These are phyloP conservation scores for Dendrolimus kikuchii DNA, from an alignment of 1,140 invertebrate species.

Conservation along the genomic window DNA sequence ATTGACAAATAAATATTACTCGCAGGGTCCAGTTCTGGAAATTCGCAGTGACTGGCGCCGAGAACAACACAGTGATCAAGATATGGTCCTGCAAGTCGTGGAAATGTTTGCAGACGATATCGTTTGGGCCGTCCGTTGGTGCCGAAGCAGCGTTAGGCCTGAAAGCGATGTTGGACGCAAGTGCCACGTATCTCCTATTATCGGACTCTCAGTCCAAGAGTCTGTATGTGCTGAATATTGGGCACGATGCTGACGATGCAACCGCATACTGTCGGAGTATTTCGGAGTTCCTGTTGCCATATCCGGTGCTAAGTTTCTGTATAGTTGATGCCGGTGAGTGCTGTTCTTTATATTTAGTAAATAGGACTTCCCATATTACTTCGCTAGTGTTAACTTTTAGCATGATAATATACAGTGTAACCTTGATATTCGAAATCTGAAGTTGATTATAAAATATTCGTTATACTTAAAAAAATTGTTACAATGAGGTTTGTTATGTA, in stretches of 20 bases:
- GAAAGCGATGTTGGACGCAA: conserved; percentile 87
- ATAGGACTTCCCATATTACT: too few species aligned
- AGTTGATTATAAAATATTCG: too few species aligned
- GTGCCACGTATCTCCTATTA: conserved; percentile 86
- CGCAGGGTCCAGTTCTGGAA: conserved; percentile 92
- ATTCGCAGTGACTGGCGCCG: conserved; percentile 91
- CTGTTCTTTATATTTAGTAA: conserved; percentile 1
- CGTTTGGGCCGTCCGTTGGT: conserved; percentile 71
- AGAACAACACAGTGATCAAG: conserved; percentile 92
- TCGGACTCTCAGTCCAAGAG: conserved; percentile 86
- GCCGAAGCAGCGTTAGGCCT: conserved; percentile 66
- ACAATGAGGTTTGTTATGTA: too few species aligned
- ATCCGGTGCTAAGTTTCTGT: conserved; percentile 88
- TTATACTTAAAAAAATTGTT: too few species aligned
- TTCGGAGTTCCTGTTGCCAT: conserved; percentile 87
- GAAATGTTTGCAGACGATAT: conserved; percentile 92
- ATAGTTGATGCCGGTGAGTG: conserved; percentile 83
- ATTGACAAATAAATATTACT: conserved; percentile 11
- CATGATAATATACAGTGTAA: too few species aligned
- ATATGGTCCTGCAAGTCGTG: conserved; percentile 96
- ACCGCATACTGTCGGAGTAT: conserved; percentile 74
- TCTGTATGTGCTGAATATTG: conserved; percentile 84
- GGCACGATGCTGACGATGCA: conserved; percentile 38
- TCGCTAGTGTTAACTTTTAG: too few species aligned
- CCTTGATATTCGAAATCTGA: too few species aligned